phyloP scores from a whole-genome alignment of 2,113 vertebrate genomes.

The Rafetus swinhoei region DNA sequence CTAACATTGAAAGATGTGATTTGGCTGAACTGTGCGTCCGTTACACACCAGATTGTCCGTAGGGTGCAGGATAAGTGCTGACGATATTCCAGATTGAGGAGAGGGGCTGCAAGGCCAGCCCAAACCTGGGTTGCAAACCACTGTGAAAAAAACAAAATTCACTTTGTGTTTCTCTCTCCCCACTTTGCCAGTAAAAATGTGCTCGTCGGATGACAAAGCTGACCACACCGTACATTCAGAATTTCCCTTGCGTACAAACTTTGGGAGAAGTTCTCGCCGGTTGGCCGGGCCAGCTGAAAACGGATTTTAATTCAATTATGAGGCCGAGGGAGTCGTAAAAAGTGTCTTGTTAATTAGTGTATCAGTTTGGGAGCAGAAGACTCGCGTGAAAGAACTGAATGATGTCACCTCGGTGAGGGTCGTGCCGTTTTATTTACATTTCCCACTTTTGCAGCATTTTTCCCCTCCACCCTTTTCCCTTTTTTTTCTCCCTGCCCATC shows the following conservation, averaged over 20 bases:
- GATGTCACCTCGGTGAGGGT: conserved; percentile 39
- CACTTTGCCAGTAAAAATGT: conserved; percentile 14
- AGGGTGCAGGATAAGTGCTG: background rate
- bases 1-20: background rate
- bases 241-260: background rate
- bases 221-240: background rate
- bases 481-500: background rate
- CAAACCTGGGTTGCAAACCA: background rate
- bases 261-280: background rate
- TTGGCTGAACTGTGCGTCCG: conserved; percentile 28
- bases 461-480: conserved; percentile 13
- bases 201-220: background rate
- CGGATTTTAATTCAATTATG: conserved; percentile 32
- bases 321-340: conserved; percentile 29
- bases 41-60: background rate
- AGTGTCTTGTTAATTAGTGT: conserved; percentile 48
- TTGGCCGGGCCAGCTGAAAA: conserved; percentile 25
- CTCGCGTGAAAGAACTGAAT: conserved; percentile 37
- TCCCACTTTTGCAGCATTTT: conserved; percentile 33
- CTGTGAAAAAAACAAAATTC: background rate
- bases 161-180: background rate
- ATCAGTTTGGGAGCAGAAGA: conserved; percentile 44
- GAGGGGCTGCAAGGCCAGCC: conserved; percentile 1
- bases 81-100: background rate
- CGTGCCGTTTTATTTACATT: conserved; percentile 49